Conservation (phyloP, 2,888 invertebrate species). For the Glomeris marginata region DNA sequence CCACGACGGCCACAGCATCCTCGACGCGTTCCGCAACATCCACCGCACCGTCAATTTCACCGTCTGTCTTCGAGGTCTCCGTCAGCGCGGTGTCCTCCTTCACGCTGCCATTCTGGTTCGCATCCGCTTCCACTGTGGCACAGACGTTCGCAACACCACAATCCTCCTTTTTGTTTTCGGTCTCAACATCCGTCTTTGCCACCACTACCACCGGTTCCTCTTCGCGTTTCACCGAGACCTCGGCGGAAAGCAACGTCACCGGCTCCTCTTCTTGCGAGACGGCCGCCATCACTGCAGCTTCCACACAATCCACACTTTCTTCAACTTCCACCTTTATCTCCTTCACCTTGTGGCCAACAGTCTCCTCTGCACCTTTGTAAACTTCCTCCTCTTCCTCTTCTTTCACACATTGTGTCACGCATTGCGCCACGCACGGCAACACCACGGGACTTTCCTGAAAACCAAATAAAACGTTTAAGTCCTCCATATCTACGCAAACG, state of each 20-base stretch:
- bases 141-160: too few relatives aligned
- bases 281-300: too few relatives aligned
- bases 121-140: not conserved
- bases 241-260: too few relatives aligned
- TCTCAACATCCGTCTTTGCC: too few relatives aligned
- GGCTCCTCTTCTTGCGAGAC: too few relatives aligned
- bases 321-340: conserved; percentile 13
- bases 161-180: too few relatives aligned
- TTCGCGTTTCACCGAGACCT: too few relatives aligned
- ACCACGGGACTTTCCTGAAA: not conserved
- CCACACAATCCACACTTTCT: too few relatives aligned
- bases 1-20: not conserved
- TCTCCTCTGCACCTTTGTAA: conserved; percentile 7
- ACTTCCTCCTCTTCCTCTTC: conserved; percentile 15
- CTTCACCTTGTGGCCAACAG: not conserved
- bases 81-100: not conserved
- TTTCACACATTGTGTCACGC: not conserved
- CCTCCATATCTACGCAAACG: too few relatives aligned
- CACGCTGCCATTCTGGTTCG: not conserved
- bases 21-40: not conserved
- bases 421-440: not conserved
- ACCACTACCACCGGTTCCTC: too few relatives aligned
- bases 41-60: not conserved
- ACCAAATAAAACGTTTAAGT: too few relatives aligned
- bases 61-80: not conserved